Base-by-base conservation (phyloP, 2,797 vertebrate species). In the Bryconaethiops microstoma region DNA sequence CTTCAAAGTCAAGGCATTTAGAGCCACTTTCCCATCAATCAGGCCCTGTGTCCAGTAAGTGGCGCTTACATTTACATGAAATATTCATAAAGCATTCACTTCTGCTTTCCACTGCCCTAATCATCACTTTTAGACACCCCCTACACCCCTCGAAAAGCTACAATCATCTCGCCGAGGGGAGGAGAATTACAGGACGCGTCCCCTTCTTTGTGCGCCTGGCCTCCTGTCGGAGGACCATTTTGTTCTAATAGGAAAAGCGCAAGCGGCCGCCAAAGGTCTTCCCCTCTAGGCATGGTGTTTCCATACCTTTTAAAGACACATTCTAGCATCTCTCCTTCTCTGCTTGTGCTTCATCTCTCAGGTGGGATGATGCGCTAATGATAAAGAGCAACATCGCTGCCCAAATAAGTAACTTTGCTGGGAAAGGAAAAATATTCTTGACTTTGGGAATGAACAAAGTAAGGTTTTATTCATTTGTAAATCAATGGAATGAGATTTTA, bases 31-130 rank as follows among this genome's bases (percentile, higher is more conserved):
- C 92, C 92, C 95, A 96, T 97, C 96, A 97, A 96, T 97, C 97
- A 97, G 94, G 93, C 95, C 92, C 92, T 92, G 90, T 92, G 94
- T 96, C 94, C 96, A 93, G 95, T 98, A 98, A 98, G 96, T 99
- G 97, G 94, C 94, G 94, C 96, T 96, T 96, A 96, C 95, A 96
- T 97, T 97, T 97, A 98, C 95, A 97, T 99, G 97, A 99, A 98
- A 99, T 98, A 99, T 99, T 99, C 97, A 99, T 97, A 95, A 95
- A 88, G 94, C 95, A 96, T 97, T 96, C 94, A 94, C 94, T 96
- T 97, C 94, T 96, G 95, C 96, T 97, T 95, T 96, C 94, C 95
- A 95, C 94, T 94, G 92, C 95, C 93, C 94, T 97, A 96, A 97
- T 97, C 96, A 97, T 97, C 95, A 96, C 94, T 94, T 97, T 96